These are phyloP conservation scores for Laticauda colubrina DNA, from an alignment of 2,113 vertebrate species.

Conservation along the genomic window DNA sequence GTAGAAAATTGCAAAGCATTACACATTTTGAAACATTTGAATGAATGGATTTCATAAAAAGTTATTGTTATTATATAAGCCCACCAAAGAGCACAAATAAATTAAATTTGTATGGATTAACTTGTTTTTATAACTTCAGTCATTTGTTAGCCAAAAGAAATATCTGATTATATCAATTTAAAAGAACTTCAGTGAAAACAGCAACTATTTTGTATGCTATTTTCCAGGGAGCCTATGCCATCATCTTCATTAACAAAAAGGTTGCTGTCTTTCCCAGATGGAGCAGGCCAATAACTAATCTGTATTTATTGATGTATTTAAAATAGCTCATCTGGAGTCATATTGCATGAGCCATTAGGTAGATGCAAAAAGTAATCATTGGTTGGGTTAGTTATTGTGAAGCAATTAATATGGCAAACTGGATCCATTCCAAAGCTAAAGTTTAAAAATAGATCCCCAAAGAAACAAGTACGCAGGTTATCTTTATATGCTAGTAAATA, in stretches of 20 bases:
- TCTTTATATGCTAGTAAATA: background rate
- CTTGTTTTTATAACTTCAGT: background rate
- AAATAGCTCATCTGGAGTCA: background rate
- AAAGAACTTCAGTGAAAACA: background rate
- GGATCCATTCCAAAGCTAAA: background rate
- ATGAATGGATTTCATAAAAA: background rate
- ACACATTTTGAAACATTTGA: background rate
- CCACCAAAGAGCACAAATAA: background rate
- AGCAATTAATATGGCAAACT: slow-evolving; percentile 1
- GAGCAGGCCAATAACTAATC: background rate
- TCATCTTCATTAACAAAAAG: background rate
- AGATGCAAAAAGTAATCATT: background rate
- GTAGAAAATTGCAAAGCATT: background rate
- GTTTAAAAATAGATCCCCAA: background rate
- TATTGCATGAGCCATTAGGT: background rate
- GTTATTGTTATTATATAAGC: background rate
- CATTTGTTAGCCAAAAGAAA: background rate
- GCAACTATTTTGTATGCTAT: background rate
- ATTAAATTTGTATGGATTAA: background rate
- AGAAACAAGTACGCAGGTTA: background rate
- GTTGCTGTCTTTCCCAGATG: background rate
- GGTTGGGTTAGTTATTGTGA: background rate
- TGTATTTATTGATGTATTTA: background rate
- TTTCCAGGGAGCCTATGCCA: background rate
- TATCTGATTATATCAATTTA: background rate